Evolutionary conservation across 1,140 invertebrate species (phyloP).

Genomic region (Trichonephila clavata): DNA sequence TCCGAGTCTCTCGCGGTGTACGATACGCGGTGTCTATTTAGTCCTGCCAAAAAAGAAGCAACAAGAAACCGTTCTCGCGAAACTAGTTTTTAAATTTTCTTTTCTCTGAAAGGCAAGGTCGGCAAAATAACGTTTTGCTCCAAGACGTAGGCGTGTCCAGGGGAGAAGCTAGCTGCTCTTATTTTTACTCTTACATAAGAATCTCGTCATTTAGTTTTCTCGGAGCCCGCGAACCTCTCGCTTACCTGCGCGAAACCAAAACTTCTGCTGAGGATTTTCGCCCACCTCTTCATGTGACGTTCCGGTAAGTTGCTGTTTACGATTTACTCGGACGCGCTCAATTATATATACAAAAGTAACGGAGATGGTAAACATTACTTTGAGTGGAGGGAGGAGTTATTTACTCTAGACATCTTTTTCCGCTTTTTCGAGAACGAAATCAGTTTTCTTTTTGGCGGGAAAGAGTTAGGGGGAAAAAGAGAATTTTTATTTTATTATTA

Average conservation of each 20-base stretch:
- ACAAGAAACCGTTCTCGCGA: slow-evolving; percentile 34
- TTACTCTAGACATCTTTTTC: background rate
- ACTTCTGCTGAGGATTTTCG: slow-evolving; percentile 11
- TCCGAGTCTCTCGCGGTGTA: slow-evolving; percentile 20
- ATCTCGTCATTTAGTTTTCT: slow-evolving; percentile 36
- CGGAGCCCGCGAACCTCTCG: background rate
- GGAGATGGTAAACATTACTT: background rate
- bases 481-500: no score
- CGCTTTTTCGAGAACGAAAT: background rate
- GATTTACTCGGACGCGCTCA: background rate
- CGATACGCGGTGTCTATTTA: background rate
- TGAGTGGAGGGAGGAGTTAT: background rate
- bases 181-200: background rate
- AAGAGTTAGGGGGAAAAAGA: background rate
- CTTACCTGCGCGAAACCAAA: background rate
- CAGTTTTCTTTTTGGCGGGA: background rate
- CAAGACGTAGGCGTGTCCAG: slow-evolving; percentile 54
- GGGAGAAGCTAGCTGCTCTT: slow-evolving; percentile 43
- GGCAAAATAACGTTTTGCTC: slow-evolving; percentile 45
- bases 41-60: slow-evolving; percentile 37
- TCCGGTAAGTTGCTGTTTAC: slow-evolving; percentile 54
- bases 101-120: slow-evolving; percentile 37
- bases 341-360: slow-evolving; percentile 21
- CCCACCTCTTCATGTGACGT: background rate
- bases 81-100: slow-evolving; percentile 47